Conservation (phyloP, 2,113 vertebrate genomes). For the Elanoides forficatus region DNA sequence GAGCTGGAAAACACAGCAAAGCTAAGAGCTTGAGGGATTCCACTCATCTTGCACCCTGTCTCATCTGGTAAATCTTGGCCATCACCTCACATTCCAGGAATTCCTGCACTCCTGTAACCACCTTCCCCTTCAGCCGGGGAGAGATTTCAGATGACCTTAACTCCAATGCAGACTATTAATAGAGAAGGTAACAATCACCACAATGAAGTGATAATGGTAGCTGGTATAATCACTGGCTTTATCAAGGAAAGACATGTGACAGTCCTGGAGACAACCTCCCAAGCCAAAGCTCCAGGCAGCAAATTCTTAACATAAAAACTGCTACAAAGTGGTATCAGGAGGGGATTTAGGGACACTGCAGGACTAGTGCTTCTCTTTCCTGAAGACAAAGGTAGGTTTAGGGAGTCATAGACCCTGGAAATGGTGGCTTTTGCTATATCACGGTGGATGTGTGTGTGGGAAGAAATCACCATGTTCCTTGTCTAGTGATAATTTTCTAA, state of each 20-base stretch:
- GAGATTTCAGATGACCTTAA: not conserved
- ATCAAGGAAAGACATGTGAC: not conserved
- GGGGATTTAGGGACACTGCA: not conserved
- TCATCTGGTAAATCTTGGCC: not conserved
- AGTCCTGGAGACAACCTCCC: not conserved
- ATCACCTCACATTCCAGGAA: not conserved
- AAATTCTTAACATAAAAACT: not conserved
- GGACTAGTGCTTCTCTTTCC: not conserved
- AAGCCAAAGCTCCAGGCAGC: not conserved
- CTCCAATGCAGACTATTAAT: not conserved
- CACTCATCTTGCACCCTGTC: not conserved
- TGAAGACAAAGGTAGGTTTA: not conserved
- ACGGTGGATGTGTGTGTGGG: rapidly evolving
- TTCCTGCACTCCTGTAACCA: not conserved
- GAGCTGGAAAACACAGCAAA: not conserved
- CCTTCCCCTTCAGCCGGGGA: not conserved
- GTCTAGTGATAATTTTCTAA: not conserved
- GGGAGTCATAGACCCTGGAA: not conserved
- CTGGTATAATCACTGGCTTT: not conserved
- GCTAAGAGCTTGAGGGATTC: not conserved
- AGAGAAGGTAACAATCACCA: not conserved
- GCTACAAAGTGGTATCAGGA: not conserved
- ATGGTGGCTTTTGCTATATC: not conserved
- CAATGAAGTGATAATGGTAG: not conserved
- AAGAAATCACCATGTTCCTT: not conserved